Evolutionary conservation across 2,113 vertebrate genomes (phyloP).

Genomic region (Arenaria interpres): DNA sequence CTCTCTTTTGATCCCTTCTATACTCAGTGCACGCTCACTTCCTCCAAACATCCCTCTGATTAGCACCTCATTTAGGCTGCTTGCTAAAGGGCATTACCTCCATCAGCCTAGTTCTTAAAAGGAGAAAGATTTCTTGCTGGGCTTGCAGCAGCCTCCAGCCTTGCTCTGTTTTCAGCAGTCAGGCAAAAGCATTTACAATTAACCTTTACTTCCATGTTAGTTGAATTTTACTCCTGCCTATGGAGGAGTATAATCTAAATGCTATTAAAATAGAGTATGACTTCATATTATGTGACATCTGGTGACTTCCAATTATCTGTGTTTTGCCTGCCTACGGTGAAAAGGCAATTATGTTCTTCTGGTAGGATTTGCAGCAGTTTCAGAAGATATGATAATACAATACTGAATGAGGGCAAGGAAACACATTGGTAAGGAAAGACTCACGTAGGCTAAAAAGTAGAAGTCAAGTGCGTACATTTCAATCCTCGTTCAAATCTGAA

Average conservation of each 20-base stretch:
- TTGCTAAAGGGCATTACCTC: slow-evolving; percentile 68
- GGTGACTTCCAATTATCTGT: slow-evolving; percentile 64
- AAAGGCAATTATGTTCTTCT: slow-evolving; percentile 62
- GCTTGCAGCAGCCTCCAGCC: slow-evolving; percentile 72
- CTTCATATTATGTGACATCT: slow-evolving; percentile 70
- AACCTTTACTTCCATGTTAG: slow-evolving; percentile 62
- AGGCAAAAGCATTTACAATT: slow-evolving; percentile 69
- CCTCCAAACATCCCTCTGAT: slow-evolving; percentile 40
- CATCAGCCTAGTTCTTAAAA: slow-evolving; percentile 77
- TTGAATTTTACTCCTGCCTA: slow-evolving; percentile 66
- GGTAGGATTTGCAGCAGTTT: slow-evolving; percentile 56
- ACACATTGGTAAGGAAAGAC: not conserved
- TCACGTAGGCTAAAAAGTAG: not conserved
- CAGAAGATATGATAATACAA: slow-evolving; percentile 22
- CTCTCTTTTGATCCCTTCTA: not conserved
- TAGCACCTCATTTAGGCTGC: slow-evolving; percentile 52
- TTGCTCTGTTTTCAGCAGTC: slow-evolving; percentile 77
- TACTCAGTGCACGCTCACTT: not conserved
- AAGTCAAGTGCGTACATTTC: not conserved
- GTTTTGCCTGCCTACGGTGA: slow-evolving; percentile 61
- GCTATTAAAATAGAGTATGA: slow-evolving; percentile 69
- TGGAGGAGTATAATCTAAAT: slow-evolving; percentile 61
- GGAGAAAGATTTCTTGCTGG: slow-evolving; percentile 73
- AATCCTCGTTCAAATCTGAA: not conserved
- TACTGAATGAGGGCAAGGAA: slow-evolving; percentile 20